A percentile compares a stretch with the other conserved stretches of the same genome.
Conservation (phyloP, 2,888 invertebrate genomes). For the Dendrolimus pini region DNA sequence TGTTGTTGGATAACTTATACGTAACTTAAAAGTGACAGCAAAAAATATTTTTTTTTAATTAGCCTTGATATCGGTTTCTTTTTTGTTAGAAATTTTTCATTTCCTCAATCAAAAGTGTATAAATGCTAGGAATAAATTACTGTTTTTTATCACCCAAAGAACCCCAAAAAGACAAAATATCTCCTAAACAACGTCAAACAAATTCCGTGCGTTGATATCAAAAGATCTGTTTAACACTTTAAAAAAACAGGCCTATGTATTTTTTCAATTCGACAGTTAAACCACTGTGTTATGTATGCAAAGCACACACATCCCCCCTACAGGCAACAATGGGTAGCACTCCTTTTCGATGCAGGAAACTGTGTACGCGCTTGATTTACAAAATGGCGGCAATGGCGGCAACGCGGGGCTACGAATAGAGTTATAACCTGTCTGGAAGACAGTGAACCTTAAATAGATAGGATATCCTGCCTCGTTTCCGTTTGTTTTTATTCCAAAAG, state of each 20-base stretch:
- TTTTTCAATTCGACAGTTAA: slow-evolving; percentile 52
- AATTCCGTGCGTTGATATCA: neutral
- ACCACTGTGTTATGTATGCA: slow-evolving; percentile 44
- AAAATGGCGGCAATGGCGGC: slow-evolving; percentile 49
- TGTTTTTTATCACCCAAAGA: neutral
- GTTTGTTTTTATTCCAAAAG: slow-evolving; percentile 18
- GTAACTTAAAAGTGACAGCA: too few relatives aligned
- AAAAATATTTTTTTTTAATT: too few relatives aligned
- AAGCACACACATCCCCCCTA: slow-evolving; percentile 60
- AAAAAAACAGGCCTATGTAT: slow-evolving; percentile 22
- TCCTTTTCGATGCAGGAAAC: slow-evolving; percentile 71
- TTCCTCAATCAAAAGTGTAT: too few relatives aligned
- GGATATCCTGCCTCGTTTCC: slow-evolving; percentile 68
- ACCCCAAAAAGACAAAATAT: neutral
- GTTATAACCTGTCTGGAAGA: slow-evolving; percentile 62
- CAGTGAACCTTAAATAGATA: slow-evolving; percentile 55
- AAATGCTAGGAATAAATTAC: too few relatives aligned
- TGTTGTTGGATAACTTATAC: too few relatives aligned
- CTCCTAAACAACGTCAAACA: neutral
- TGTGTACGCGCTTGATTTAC: slow-evolving; percentile 60
- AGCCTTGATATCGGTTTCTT: too few relatives aligned
- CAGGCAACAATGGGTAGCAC: slow-evolving; percentile 63
- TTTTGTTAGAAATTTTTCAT: too few relatives aligned
- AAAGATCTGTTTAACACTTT: neutral
- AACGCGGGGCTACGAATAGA: slow-evolving; percentile 45